phyloP scores from a whole-genome alignment of 2,113 vertebrate genomes.

The Formicarius rufipectus region DNA sequence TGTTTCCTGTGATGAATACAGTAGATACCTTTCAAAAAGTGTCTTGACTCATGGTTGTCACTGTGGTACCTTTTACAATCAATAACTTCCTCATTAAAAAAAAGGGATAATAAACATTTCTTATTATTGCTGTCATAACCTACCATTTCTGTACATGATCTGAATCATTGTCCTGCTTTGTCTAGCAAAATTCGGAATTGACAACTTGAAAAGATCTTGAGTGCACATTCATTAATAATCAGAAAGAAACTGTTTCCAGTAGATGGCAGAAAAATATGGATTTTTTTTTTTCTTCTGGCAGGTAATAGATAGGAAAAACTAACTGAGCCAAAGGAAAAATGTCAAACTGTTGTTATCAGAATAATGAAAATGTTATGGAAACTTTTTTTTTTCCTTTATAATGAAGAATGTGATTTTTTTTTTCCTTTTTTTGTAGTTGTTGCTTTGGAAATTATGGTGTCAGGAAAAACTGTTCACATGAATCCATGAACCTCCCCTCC shows the following conservation, averaged over 20 bases:
- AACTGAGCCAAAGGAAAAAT: conserved; percentile 52
- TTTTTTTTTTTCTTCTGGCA: conserved; percentile 32
- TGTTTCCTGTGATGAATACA: not conserved
- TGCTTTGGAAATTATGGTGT: not conserved
- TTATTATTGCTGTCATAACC: not conserved
- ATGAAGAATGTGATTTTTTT: not conserved
- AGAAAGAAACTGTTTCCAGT: conserved; percentile 3
- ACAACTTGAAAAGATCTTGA: not conserved
- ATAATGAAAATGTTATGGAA: conserved; percentile 57
- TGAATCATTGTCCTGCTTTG: not conserved
- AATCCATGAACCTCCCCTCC: not conserved
- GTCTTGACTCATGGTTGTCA: not conserved
- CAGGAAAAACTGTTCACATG: not conserved
- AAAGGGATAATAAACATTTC: not conserved
- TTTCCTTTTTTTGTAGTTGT: not conserved
- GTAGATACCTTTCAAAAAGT: not conserved
- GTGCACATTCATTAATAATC: not conserved
- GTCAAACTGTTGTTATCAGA: conserved; percentile 60
- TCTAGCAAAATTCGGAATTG: not conserved
- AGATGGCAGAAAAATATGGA: conserved; percentile 19
- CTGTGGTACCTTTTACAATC: not conserved
- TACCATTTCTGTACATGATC: not conserved
- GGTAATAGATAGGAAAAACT: conserved; percentile 43
- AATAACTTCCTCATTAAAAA: not conserved
- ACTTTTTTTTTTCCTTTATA: not conserved